A percentile compares a stretch with the other conserved stretches of the same genome.
Evolutionary conservation across 2,797 vertebrate genomes (phyloP).

Genomic region (Carcharodon carcharias): DNA sequence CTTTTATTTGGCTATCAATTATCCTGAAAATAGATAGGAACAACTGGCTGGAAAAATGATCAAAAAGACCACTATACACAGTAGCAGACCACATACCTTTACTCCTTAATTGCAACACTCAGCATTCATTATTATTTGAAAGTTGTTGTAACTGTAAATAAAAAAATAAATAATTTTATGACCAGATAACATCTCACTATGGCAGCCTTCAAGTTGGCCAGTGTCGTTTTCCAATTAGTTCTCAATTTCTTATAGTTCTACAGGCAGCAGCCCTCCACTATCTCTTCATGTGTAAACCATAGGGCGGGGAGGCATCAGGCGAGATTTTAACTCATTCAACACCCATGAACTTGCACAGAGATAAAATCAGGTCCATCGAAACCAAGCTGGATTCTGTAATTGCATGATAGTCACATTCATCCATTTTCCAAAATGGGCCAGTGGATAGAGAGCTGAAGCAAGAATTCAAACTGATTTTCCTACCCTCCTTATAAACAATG

Average conservation of each 20-base stretch:
- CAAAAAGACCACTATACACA: not conserved
- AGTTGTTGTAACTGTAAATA: not conserved
- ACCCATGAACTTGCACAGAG: not conserved
- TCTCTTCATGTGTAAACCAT: not conserved
- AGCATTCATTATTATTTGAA: constrained; percentile 27
- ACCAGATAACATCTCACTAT: not conserved
- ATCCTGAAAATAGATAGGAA: not conserved
- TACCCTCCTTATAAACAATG: not conserved
- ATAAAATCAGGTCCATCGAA: not conserved
- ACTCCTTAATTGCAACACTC: constrained; percentile 4
- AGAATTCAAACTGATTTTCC: not conserved
- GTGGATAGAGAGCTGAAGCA: not conserved
- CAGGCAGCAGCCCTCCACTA: not conserved
- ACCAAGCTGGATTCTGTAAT: not conserved
- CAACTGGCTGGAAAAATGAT: not conserved
- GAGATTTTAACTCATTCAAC: not conserved
- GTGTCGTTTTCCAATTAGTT: constrained; percentile 4
- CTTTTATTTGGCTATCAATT: constrained; percentile 20
- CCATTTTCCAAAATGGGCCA: not conserved
- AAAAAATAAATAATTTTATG: constrained; percentile 16
- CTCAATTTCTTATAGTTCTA: constrained; percentile 11
- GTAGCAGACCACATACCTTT: constrained; percentile 4
- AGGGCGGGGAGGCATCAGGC: not conserved
- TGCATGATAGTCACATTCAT: not conserved
- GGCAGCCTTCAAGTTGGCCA: not conserved